Percentiles rank a stretch among this genome's conserved stretches.
Evolutionary conservation across 64 coral and sea anemone genomes (phyloP).

Genomic region (Dendronephthya gigantea): DNA sequence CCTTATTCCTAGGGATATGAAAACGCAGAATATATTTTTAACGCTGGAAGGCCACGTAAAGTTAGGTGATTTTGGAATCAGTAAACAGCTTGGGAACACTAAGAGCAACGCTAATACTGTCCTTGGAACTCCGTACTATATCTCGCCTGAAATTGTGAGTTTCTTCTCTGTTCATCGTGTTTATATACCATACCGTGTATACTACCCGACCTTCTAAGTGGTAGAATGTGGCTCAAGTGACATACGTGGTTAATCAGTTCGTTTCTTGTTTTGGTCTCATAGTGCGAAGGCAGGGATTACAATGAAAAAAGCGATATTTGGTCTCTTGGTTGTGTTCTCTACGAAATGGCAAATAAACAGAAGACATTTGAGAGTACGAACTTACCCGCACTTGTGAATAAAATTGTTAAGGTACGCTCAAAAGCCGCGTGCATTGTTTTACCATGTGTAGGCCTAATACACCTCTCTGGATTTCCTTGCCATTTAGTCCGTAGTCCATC

Average conservation of each 20-base stretch:
- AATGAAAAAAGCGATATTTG: slow-evolving; percentile 97
- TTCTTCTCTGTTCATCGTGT: too few relatives aligned
- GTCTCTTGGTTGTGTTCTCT: slow-evolving; percentile 85
- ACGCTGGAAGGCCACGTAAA: slow-evolving; percentile 89
- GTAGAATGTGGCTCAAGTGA: too few relatives aligned
- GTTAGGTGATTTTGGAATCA: slow-evolving; percentile 96
- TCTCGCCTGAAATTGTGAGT: slow-evolving; percentile 97
- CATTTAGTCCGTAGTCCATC: too few relatives aligned
- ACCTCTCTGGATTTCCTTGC: too few relatives aligned
- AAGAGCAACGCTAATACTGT: slow-evolving; percentile 87
- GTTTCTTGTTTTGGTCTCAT: not conserved
- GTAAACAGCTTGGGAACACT: slow-evolving; percentile 89
- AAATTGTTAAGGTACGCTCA: slow-evolving; percentile 87
- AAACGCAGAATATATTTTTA: slow-evolving; percentile 95
- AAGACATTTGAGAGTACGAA: slow-evolving; percentile 99
- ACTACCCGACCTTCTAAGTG: too few relatives aligned
- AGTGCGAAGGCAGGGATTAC: slow-evolving; percentile 97
- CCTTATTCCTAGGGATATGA: slow-evolving; percentile 66
- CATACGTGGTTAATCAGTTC: too few relatives aligned
- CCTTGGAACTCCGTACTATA: slow-evolving; percentile 91
- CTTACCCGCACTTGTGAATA: slow-evolving; percentile 90
- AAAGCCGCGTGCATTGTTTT: too few relatives aligned
- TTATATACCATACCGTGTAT: too few relatives aligned
- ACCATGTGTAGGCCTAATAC: too few relatives aligned
- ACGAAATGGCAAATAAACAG: slow-evolving; percentile 94